phyloP scores from a whole-genome alignment of 1,140 invertebrate genomes.

The Onthophagus taurus region DNA sequence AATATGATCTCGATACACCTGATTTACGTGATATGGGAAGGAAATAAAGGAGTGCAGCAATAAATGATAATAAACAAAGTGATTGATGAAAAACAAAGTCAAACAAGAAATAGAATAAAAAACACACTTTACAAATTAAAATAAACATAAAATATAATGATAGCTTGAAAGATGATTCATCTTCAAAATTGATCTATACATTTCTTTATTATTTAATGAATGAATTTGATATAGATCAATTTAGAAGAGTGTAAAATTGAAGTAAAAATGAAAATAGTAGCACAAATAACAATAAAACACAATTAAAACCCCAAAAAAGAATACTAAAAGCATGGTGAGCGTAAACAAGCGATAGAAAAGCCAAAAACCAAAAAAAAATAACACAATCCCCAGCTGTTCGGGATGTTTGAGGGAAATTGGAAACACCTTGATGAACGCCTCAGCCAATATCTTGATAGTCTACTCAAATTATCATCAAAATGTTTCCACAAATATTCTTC shows the following conservation, averaged over 20 bases:
- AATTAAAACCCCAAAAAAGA: not conserved
- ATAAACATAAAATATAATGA: not conserved
- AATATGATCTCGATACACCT: conserved; percentile 77
- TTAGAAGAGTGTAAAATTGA: too few relatives aligned
- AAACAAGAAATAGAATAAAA: conserved; percentile 28
- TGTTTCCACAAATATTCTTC: conserved; percentile 36
- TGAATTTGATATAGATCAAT: too few relatives aligned
- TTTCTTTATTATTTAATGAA: too few relatives aligned
- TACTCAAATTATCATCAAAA: conserved; percentile 36
- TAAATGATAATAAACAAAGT: conserved; percentile 47
- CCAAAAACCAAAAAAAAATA: conserved; percentile 29
- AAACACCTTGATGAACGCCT: conserved; percentile 43
- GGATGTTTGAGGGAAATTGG: conserved; percentile 28
- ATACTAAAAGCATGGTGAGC: conserved; percentile 12
- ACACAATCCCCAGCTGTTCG: conserved; percentile 32
- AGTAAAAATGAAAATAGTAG: conserved; percentile 5
- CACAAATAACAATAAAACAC: conserved; percentile 1
- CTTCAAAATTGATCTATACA: too few relatives aligned
- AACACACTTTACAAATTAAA: conserved; percentile 8
- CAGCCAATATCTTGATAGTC: conserved; percentile 30
- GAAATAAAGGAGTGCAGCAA: conserved; percentile 45
- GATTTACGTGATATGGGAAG: conserved; percentile 18
- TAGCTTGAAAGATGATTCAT: too few relatives aligned
- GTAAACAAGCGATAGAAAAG: conserved; percentile 13
- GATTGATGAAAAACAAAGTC: conserved; percentile 39